These are phyloP conservation scores for Oscarella lobularis DNA, from an alignment of 37 sponge, comb jelly and placozoan genomes.

Conservation along the genomic window DNA sequence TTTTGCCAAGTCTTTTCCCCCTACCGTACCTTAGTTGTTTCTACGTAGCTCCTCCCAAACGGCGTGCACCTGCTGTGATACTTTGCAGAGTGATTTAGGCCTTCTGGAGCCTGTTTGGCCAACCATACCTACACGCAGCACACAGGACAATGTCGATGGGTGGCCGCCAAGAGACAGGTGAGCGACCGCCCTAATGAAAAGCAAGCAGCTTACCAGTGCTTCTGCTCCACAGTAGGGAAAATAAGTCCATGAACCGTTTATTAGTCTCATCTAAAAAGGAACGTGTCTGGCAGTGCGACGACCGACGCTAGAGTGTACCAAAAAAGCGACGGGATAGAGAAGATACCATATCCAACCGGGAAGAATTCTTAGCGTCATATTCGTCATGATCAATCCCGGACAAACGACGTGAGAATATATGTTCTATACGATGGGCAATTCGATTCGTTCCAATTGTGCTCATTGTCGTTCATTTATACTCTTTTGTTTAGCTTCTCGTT, in stretches of 20 bases:
- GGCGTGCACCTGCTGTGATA: not conserved
- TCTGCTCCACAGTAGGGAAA: constrained; percentile 31
- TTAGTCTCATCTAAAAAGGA: constrained; percentile 13
- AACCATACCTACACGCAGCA: not conserved
- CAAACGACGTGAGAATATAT: constrained; percentile 25
- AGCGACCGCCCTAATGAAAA: no score
- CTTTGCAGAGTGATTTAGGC: not conserved
- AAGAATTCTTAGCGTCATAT: constrained; percentile 31
- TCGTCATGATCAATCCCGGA: constrained; percentile 45
- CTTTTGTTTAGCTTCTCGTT: constrained; percentile 23
- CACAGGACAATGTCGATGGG: no score
- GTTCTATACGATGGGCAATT: constrained; percentile 7
- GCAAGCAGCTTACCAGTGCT: constrained; percentile 36
- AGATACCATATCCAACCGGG: constrained; percentile 35
- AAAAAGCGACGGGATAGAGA: constrained; percentile 20
- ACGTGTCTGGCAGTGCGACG: not conserved
- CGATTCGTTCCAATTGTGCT: not conserved
- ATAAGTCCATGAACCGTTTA: constrained; percentile 18
- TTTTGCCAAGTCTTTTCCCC: no score
- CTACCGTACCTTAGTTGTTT: not conserved
- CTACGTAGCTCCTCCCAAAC: not conserved
- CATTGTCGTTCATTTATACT: constrained; percentile 18
- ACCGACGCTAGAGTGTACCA: constrained; percentile 15
- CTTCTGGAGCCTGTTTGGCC: not conserved
- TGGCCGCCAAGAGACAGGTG: no score